Base-by-base conservation (phyloP, 1,140 invertebrate species). In the Zaprionus kolodkinae region DNA sequence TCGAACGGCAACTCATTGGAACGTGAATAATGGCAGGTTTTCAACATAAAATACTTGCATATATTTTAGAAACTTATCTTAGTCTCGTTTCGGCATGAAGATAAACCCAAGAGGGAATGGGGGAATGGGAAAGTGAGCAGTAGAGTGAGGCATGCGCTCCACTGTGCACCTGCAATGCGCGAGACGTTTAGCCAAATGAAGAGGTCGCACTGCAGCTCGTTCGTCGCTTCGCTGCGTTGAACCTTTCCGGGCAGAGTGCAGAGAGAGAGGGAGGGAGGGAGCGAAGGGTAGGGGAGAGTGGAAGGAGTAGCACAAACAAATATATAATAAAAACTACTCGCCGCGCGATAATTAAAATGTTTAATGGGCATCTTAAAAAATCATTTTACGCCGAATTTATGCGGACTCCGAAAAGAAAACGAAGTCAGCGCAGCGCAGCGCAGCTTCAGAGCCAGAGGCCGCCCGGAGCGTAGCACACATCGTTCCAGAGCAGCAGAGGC, bases 311-410 rank as follows among this genome's bases (percentile, higher is more conserved):
- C 17, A 50, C 45, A 54, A 57, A 67, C 15, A 77, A 64, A 59
- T 61, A 66, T 48, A 59, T 52, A 67, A 65, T 11, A 72, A 81
- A 80, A 72, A 70, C 69, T 61, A 73, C 65, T 55, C 43, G 54
- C 64, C 55, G 52, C 55, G 66, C 71, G 78, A 88, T 88, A 88
- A 88, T 88, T 83, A 88, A 88, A 88, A 88, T 88, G 78, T 83
- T 88, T 88, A 88, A 88, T 88, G 69, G 72, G 62, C 84, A 88
- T 76, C 78, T 88, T 84, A 72, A 84, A 80, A 89, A 75, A 88
- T 81, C 68, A 88, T 84, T 89, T 87, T 87, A 87, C 79, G 71
- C 79, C 84, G 84, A 87, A 87, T 87, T 87, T 80, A 83, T 79
- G 70, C 66, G 61, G 52, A 66, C 30, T 30, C 33, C 12, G 15